These are phyloP conservation scores for Beris morrisii DNA, from an alignment of 2,888 invertebrate genomes.

Conservation along the genomic window DNA sequence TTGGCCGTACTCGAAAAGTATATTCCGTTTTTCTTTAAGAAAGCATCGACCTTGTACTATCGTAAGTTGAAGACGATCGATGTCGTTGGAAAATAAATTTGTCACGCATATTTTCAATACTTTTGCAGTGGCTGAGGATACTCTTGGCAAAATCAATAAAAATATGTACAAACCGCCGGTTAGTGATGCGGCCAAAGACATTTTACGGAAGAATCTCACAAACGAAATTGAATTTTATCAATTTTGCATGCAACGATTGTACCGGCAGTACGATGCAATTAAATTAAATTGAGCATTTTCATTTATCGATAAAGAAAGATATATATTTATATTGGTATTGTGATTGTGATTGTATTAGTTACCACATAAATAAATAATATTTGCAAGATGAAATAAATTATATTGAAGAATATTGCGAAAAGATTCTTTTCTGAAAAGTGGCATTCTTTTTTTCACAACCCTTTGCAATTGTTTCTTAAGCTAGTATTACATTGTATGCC, in stretches of 20 bases:
- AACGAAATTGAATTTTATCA: conserved; percentile 89
- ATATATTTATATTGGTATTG: background rate
- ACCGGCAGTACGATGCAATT: conserved; percentile 75
- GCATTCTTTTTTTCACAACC: too few species aligned
- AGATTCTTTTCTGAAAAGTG: too few species aligned
- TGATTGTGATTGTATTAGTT: conserved; percentile 25
- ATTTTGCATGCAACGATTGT: conserved; percentile 82
- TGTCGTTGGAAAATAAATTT: background rate
- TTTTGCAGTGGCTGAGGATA: conserved; percentile 9
- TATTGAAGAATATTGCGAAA: too few species aligned
- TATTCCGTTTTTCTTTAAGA: conserved; percentile 78
- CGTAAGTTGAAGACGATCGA: conserved; percentile 60
- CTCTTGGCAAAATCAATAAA: conserved; percentile 73
- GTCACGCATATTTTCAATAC: background rate
- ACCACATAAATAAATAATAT: conserved; percentile 15
- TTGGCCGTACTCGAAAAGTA: conserved; percentile 81
- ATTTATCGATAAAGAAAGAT: conserved; percentile 3
- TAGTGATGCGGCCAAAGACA: conserved; percentile 77
- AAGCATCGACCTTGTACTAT: conserved; percentile 75
- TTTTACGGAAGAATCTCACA: conserved; percentile 81
- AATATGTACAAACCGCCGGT: conserved; percentile 85
- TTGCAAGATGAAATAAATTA: too few species aligned
- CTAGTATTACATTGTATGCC: too few species aligned
- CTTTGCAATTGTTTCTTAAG: too few species aligned
- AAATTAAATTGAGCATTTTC: conserved; percentile 47